These are phyloP conservation scores for Maniola hyperantus DNA, from an alignment of 2,888 invertebrate genomes.

Conservation along the genomic window DNA sequence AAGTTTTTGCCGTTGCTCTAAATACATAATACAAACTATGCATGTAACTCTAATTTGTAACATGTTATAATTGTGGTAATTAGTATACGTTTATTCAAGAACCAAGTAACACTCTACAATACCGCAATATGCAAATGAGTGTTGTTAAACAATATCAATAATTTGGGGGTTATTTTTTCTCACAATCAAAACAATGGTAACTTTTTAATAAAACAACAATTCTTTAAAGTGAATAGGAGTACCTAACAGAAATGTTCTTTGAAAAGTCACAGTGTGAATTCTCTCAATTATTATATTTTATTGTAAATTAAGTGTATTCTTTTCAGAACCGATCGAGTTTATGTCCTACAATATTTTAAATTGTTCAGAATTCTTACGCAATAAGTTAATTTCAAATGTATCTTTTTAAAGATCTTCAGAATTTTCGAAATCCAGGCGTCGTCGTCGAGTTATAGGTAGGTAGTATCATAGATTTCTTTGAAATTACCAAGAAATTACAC, in stretches of 20 bases:
- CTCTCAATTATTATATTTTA: neutral
- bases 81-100: conserved; percentile 4
- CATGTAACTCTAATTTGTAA: neutral
- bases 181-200: conserved; percentile 45
- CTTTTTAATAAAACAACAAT: conserved; percentile 20
- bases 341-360: too few species aligned
- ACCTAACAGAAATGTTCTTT: neutral
- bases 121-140: conserved; percentile 15
- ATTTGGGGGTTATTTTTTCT: conserved; percentile 45
- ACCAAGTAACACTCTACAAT: conserved; percentile 17
- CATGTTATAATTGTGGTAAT: conserved; percentile 13
- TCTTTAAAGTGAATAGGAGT: conserved; percentile 20
- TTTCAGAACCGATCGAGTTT: neutral
- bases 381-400: too few species aligned
- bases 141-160: conserved; percentile 30
- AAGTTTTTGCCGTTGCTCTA: too few species aligned
- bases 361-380: neutral
- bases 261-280: conserved; percentile 9
- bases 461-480: too few species aligned
- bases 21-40: neutral
- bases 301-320: neutral
- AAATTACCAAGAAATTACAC: too few species aligned
- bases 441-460: too few species aligned
- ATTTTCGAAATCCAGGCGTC: neutral
- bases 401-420: neutral